A percentile compares a stretch with the other conserved stretches of the same genome.
These are phyloP conservation scores for Biston stratarius DNA, from an alignment of 2,888 invertebrate species.

Conservation along the genomic window DNA sequence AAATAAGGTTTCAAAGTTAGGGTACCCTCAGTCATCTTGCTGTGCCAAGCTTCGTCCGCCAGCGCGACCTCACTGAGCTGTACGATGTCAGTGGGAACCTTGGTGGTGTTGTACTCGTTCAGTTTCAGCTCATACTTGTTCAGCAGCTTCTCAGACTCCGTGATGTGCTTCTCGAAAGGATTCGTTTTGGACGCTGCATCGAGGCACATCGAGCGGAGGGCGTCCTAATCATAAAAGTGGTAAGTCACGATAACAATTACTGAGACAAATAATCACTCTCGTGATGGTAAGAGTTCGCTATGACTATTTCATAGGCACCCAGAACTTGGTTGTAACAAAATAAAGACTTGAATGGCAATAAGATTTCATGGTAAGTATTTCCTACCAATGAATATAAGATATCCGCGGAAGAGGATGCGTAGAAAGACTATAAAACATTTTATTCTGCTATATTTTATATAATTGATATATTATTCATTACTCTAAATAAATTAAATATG, in stretches of 20 bases:
- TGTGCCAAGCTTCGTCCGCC: slow-evolving; percentile 83
- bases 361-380: too few species aligned
- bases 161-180: slow-evolving; percentile 74
- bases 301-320: too few species aligned
- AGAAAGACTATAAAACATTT: too few species aligned
- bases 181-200: slow-evolving; percentile 67
- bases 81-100: slow-evolving; percentile 72
- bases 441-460: too few species aligned
- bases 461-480: too few species aligned
- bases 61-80: slow-evolving; percentile 76
- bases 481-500: too few species aligned
- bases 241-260: neutral
- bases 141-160: slow-evolving; percentile 83
- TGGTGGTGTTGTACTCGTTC: slow-evolving; percentile 77
- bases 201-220: slow-evolving; percentile 68
- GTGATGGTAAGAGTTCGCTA: too few species aligned
- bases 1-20: neutral
- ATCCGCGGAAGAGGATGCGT: too few species aligned
- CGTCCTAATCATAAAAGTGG: slow-evolving; percentile 58
- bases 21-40: slow-evolving; percentile 79
- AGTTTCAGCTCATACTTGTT: slow-evolving; percentile 86
- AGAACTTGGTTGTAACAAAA: too few species aligned
- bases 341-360: too few species aligned
- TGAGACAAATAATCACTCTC: too few species aligned
- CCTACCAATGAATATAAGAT: too few species aligned